These are phyloP conservation scores for Campaea margaritaria DNA, from an alignment of 2,888 invertebrate genomes.

Conservation along the genomic window DNA sequence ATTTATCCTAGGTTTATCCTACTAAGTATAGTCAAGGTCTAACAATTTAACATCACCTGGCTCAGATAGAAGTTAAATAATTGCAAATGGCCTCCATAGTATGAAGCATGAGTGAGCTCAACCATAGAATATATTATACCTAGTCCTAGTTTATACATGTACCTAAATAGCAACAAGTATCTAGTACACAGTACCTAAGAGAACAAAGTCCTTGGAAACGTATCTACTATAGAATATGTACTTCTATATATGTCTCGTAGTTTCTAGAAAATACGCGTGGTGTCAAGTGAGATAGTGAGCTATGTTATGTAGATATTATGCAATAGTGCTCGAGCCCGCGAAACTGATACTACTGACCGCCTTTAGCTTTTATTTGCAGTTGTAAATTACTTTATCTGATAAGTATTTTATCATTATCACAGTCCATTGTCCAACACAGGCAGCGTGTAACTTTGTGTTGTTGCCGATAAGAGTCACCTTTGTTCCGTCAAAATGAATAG, in stretches of 20 bases:
- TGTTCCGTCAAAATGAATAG: slow-evolving; percentile 9
- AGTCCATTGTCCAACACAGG: slow-evolving; percentile 53
- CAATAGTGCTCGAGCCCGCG: neutral
- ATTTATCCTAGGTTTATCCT: slow-evolving; percentile 20
- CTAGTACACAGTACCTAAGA: too few relatives aligned
- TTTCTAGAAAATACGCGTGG: slow-evolving; percentile 14
- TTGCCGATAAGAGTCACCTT: slow-evolving; percentile 8
- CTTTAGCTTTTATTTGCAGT: slow-evolving; percentile 18
- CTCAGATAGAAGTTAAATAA: neutral
- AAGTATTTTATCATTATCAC: slow-evolving; percentile 30
- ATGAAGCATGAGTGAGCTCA: neutral
- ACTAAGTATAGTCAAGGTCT: neutral
- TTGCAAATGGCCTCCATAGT: neutral
- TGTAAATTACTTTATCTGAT: slow-evolving; percentile 35
- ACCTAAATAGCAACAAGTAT: too few relatives aligned
- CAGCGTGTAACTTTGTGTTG: neutral
- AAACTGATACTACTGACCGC: slow-evolving; percentile 19
- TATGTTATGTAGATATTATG: neutral
- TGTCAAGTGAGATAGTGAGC: neutral
- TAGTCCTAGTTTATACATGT: too few relatives aligned
- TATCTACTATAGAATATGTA: too few relatives aligned
- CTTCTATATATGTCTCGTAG: neutral
- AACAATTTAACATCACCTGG: neutral
- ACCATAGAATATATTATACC: too few relatives aligned
- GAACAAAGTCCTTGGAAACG: too few relatives aligned